A percentile compares a stretch with the other conserved stretches of the same genome.
phyloP scores from a whole-genome alignment of 2,113 vertebrate species.

The Ceratotherium simum region DNA sequence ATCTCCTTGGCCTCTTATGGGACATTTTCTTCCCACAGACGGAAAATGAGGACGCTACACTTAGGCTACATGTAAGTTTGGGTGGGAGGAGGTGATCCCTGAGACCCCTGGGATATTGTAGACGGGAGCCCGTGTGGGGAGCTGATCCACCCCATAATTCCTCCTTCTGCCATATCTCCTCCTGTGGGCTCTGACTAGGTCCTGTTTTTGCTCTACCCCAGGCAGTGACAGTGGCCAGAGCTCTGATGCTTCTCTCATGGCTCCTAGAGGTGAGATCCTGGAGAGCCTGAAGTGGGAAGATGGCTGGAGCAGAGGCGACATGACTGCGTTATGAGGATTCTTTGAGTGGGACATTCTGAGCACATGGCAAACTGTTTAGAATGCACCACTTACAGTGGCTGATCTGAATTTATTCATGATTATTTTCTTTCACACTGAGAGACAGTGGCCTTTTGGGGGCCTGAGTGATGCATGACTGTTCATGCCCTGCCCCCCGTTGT shows the following conservation, averaged over 20 bases:
- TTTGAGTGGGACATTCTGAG: neutral
- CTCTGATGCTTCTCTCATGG: neutral
- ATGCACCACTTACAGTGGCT: neutral
- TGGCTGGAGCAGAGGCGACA: neutral
- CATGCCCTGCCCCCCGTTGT: too few relatives aligned
- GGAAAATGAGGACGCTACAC: neutral
- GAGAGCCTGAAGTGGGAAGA: too few relatives aligned
- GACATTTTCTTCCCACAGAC: neutral
- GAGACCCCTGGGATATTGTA: neutral
- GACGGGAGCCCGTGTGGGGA: fast-evolving
- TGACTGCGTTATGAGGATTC: neutral
- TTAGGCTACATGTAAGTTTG: neutral
- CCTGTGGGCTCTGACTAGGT: neutral
- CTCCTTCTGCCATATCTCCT: neutral
- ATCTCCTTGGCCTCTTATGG: neutral
- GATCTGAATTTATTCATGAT: neutral
- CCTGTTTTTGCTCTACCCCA: neutral
- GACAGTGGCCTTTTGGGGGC: neutral
- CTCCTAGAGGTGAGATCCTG: neutral
- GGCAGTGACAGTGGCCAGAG: neutral
- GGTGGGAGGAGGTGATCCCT: neutral
- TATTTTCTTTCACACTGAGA: neutral
- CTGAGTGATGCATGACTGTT: neutral
- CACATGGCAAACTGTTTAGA: neutral
- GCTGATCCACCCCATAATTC: neutral